These are phyloP conservation scores for Pyrrhia umbra DNA, from an alignment of 2,888 invertebrate species.

Conservation along the genomic window DNA sequence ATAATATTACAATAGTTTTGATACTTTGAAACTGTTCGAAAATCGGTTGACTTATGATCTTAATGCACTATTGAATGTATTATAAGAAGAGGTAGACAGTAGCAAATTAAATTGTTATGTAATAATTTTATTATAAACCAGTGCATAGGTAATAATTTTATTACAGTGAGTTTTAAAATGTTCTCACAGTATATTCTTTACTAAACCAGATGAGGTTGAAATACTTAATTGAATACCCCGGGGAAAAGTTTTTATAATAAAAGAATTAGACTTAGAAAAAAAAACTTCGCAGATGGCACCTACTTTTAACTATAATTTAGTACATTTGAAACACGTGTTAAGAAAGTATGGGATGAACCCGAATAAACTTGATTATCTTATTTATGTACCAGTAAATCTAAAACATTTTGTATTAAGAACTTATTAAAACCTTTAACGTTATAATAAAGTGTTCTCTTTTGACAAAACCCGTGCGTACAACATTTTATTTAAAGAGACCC, in stretches of 20 bases:
- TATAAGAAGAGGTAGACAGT: too few relatives aligned
- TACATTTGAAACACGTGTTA: conserved; percentile 36
- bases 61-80: too few relatives aligned
- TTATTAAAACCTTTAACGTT: conserved; percentile 46
- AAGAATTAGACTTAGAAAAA: not conserved
- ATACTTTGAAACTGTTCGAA: too few relatives aligned
- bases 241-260: not conserved
- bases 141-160: too few relatives aligned
- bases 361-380: conserved; percentile 16
- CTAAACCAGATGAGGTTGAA: too few relatives aligned
- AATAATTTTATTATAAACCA: too few relatives aligned
- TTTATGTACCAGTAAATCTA: conserved; percentile 38
- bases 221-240: too few relatives aligned
- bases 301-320: conserved; percentile 1
- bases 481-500: conserved; percentile 85
- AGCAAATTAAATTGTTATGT: too few relatives aligned
- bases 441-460: conserved; percentile 64
- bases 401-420: conserved; percentile 45
- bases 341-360: not conserved
- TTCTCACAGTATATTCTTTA: not conserved
- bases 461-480: conserved; percentile 66
- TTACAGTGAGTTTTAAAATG: too few relatives aligned
- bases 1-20: not conserved
- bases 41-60: too few relatives aligned
- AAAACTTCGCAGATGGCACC: conserved; percentile 5